phyloP scores from a whole-genome alignment of 2,113 vertebrate species.

The Sciurus niger region DNA sequence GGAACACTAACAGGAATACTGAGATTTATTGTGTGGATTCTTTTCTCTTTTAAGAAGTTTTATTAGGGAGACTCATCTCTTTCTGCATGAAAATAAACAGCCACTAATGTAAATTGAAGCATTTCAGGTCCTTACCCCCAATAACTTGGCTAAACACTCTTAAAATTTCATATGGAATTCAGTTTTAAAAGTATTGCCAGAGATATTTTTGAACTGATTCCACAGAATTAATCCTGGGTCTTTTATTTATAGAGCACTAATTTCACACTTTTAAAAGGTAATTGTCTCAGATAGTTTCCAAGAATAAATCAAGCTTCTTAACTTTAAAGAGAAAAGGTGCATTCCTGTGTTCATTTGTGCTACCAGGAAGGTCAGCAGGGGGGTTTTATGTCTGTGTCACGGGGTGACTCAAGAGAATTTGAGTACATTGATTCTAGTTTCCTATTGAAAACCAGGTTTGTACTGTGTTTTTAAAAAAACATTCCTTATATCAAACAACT shows the following conservation, averaged over 20 bases:
- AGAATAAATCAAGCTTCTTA: conserved; percentile 67
- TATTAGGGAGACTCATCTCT: neutral
- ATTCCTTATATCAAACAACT: conserved; percentile 11
- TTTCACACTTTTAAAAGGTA: conserved; percentile 49
- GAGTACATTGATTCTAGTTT: conserved; percentile 78
- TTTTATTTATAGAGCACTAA: conserved; percentile 17
- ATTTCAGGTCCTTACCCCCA: neutral
- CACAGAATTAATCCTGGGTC: neutral
- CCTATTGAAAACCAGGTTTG: conserved; percentile 80
- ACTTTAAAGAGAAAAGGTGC: conserved; percentile 68
- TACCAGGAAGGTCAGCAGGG: conserved; percentile 60
- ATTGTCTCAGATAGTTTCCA: conserved; percentile 72
- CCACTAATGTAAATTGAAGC: conserved; percentile 36
- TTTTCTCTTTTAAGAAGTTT: conserved; percentile 11
- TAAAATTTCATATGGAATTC: conserved; percentile 53
- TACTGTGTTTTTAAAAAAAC: conserved; percentile 73
- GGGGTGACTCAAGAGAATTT: conserved; percentile 81
- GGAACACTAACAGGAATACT: neutral
- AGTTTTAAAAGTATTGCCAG: neutral
- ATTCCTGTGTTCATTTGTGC: conserved; percentile 71
- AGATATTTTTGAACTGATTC: conserved; percentile 31
- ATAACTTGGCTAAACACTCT: conserved; percentile 28
- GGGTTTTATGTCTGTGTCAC: conserved; percentile 55
- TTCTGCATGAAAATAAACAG: conserved; percentile 36
- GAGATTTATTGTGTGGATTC: neutral